Percentiles rank a stretch among this genome's conserved stretches.
Conservation (phyloP, 2,797 vertebrate species). For the Peromyscus attwateri region DNA sequence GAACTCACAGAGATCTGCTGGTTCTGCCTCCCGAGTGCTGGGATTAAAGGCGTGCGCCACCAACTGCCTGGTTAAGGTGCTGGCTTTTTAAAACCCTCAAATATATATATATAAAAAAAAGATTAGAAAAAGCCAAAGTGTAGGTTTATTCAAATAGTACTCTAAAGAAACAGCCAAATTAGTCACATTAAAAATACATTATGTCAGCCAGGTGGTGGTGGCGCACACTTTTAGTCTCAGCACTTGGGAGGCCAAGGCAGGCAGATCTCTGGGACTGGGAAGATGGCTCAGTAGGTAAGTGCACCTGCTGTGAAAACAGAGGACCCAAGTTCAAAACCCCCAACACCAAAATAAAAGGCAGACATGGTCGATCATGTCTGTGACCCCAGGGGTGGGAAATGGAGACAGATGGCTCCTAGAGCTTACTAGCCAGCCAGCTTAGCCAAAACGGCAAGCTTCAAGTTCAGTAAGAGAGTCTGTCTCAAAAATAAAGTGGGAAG, state of each 20-base stretch:
- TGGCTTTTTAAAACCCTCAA: neutral
- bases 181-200: neutral
- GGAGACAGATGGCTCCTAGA: neutral
- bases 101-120: neutral
- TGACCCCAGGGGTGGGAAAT: neutral
- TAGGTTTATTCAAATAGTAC: neutral
- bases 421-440: neutral
- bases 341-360: neutral
- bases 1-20: neutral
- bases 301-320: neutral
- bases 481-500: neutral
- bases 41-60: neutral
- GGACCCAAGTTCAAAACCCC: neutral
- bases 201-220: neutral
- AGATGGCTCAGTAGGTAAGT: neutral
- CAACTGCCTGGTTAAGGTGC: neutral
- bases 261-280: neutral
- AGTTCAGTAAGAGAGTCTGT: neutral
- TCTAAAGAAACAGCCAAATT: neutral
- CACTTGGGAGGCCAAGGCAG: neutral
- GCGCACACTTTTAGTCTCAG: neutral
- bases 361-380: neutral
- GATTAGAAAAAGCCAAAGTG: conserved; percentile 14
- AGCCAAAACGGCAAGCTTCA: neutral
- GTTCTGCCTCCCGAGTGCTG: neutral